phyloP scores from a whole-genome alignment of 2,797 vertebrate genomes.

The Microhierax caerulescens region DNA sequence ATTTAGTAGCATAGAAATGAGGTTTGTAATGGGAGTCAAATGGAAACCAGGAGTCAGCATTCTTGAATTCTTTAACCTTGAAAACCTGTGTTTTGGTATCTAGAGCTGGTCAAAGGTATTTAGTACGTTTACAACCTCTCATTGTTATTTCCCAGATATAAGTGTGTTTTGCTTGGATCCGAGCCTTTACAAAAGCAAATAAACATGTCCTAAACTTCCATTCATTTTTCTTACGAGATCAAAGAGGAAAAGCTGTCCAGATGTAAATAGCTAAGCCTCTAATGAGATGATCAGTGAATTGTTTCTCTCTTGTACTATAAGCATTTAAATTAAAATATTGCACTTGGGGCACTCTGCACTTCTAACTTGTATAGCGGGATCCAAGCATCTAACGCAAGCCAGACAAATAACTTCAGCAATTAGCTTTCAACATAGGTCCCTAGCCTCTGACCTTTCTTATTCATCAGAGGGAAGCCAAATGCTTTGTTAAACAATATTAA shows the following conservation, averaged over 20 bases:
- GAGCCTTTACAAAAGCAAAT: slow-evolving; percentile 24
- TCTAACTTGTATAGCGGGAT: background rate
- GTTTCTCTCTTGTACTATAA: background rate
- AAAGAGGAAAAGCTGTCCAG: slow-evolving; percentile 50
- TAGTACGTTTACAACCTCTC: background rate
- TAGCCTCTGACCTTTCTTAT: slow-evolving; percentile 41
- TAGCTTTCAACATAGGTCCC: slow-evolving; percentile 32
- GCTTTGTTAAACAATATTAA: background rate
- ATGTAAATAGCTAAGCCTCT: slow-evolving; percentile 50
- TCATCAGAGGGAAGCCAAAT: slow-evolving; percentile 25
- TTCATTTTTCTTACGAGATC: slow-evolving; percentile 38
- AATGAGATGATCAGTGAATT: slow-evolving; percentile 14
- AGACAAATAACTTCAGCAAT: slow-evolving; percentile 42
- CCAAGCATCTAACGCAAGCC: slow-evolving; percentile 21
- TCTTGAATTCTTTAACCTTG: background rate
- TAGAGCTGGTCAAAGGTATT: background rate
- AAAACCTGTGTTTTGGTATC: background rate
- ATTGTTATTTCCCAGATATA: slow-evolving; percentile 1
- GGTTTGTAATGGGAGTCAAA: slow-evolving; percentile 6
- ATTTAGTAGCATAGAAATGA: background rate
- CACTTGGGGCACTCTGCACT: background rate
- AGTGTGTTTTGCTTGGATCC: slow-evolving; percentile 31
- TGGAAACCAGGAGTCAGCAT: slow-evolving; percentile 16
- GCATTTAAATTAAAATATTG: background rate
- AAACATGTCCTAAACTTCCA: background rate